Base-by-base conservation (phyloP, 2,113 vertebrate species). In the Verasper variegatus region DNA sequence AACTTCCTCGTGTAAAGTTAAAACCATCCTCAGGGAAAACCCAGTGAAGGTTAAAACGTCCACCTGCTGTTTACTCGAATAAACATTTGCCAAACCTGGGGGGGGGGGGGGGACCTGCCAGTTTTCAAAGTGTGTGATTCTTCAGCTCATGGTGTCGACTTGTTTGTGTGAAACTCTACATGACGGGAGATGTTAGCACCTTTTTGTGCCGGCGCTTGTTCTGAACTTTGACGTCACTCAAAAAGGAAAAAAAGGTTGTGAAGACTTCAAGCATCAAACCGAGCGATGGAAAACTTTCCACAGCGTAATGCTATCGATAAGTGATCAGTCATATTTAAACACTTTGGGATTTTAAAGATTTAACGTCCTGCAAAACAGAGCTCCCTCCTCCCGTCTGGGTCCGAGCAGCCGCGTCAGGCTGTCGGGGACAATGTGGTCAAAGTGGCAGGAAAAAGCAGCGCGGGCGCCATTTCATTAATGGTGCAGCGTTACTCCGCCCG, bases 391-490 rank as follows among this genome's bases (percentile, higher is more conserved):
- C 4, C 8, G 49, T 1, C 20, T 35, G 68, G 37, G 8, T 27
- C 0, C 27, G 5, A 40, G 11, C 37, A 40, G n/a, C 13, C 35
- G 5, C 71, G 60, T 80, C 65, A 42, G 69, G 65, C 47, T 71
- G 13, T 59, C 52, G 49, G 84, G 72, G 75, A 71, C 76, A n/a
- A 47, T n/a, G 68, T 63, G 87, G 87, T 90, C 82, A 87, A 52
- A 84, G 84, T 81, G 59, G 84, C 86, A 83, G 74, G 76, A 85
- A 72, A n/a, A n/a, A n/a, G n/a, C n/a, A n/a, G n/a, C 71, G 80
- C n/a, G 59, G 54, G 68, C 78, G 68, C 71, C 86, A 92, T 88
- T 89, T 92, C 88, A 92, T 91, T 92, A 91, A 87, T 90, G 87
- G 87, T 86, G 88, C 88, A 76, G 80, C 77, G 64, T 72, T 67